These are phyloP conservation scores for Lithophane ornitopus DNA, from an alignment of 2,888 invertebrate species.

Conservation along the genomic window DNA sequence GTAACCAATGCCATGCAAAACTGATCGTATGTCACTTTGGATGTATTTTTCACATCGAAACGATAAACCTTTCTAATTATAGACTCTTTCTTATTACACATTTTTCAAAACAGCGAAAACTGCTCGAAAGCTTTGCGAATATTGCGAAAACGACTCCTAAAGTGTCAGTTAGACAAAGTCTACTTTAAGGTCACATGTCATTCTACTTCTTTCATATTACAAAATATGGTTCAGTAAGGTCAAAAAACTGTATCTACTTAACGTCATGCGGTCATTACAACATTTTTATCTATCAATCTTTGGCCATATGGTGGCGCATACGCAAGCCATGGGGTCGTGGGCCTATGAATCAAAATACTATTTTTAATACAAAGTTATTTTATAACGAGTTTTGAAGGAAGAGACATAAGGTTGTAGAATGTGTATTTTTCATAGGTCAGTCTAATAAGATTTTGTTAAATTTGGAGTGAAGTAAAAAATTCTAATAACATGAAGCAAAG, in stretches of 20 bases:
- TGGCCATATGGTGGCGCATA: conserved; percentile 71
- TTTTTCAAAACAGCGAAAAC: no score
- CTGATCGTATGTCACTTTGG: no score
- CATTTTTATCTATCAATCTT: conserved; percentile 74
- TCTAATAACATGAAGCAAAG: not conserved
- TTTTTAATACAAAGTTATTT: conserved; percentile 38
- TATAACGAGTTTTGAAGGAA: conserved; percentile 44
- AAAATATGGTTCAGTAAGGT: conserved; percentile 57
- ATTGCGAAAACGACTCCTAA: no score
- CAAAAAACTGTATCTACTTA: conserved; percentile 71
- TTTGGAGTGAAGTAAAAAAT: no score
- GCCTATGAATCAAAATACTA: conserved; percentile 68
- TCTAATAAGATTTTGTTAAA: not conserved
- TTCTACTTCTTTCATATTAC: conserved; percentile 31
- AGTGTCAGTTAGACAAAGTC: conserved; percentile 24
- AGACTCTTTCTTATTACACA: no score
- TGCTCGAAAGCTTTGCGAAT: no score
- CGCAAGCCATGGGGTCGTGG: conserved; percentile 37
- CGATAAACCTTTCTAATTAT: no score
- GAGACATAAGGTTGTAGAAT: not conserved
- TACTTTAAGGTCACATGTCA: conserved; percentile 15
- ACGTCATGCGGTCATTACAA: conserved; percentile 77
- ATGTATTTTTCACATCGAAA: no score
- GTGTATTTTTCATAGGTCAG: not conserved
- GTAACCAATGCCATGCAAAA: no score